Evolutionary conservation across 2,113 vertebrate genomes (phyloP).

Genomic region (Tupaia tana): DNA sequence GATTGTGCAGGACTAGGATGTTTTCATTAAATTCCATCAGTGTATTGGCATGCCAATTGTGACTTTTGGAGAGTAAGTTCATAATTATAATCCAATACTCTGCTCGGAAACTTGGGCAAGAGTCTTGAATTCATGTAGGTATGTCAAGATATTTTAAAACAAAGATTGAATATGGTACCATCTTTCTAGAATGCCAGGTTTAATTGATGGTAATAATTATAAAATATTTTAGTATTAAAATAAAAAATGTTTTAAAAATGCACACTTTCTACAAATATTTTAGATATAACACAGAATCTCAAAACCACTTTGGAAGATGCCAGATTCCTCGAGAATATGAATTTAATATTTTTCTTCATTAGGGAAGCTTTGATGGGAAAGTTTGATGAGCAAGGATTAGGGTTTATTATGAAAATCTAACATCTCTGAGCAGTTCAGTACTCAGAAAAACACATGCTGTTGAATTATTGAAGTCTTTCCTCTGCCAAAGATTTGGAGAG

Average conservation of each 20-base stretch:
- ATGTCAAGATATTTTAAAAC: neutral
- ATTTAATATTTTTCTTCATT: neutral
- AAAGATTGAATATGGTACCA: neutral
- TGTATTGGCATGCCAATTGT: neutral
- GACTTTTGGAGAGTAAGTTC: neutral
- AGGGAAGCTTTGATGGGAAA: neutral
- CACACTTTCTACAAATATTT: neutral
- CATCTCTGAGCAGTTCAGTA: neutral
- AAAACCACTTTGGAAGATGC: neutral
- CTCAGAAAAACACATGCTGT: neutral
- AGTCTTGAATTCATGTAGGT: neutral
- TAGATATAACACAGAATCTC: neutral
- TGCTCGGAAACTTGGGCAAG: neutral
- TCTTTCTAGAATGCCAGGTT: neutral
- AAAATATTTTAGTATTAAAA: conserved; percentile 26
- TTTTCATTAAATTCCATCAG: neutral
- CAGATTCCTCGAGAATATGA: neutral
- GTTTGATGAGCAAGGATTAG: neutral
- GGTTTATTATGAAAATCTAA: neutral
- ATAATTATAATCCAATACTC: neutral
- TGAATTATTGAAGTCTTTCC: neutral
- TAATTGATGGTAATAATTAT: neutral
- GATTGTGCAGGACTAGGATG: neutral
- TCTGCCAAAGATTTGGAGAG: neutral
- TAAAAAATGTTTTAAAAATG: neutral